phyloP scores from a whole-genome alignment of 2,113 vertebrate species.

The Deroptyus accipitrinus region DNA sequence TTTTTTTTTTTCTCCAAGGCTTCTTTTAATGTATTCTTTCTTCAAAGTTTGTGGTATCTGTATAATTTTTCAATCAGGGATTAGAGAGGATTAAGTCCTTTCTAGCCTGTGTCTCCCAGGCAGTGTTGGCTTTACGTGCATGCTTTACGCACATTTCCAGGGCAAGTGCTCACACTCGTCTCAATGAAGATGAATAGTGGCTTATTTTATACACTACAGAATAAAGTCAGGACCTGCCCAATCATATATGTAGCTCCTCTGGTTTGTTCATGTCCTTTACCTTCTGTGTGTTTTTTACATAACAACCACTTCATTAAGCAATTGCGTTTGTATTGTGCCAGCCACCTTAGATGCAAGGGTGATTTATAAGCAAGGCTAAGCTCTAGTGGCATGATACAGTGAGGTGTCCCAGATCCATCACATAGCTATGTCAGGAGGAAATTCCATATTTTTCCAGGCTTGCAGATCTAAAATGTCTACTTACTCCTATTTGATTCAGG shows the following conservation, averaged over 20 bases:
- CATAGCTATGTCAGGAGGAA: not conserved
- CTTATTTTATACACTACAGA: not conserved
- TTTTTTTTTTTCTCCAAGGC: not conserved
- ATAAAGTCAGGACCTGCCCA: not conserved
- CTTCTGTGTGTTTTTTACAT: not conserved
- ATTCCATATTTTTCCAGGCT: not conserved
- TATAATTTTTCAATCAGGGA: constrained; percentile 45
- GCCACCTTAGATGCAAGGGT: not conserved
- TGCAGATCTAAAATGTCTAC: not conserved
- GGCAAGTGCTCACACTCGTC: not conserved
- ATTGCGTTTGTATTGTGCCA: not conserved
- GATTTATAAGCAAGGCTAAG: not conserved
- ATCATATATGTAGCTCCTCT: not conserved
- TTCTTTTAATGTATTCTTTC: constrained; percentile 45
- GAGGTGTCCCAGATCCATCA: not conserved
- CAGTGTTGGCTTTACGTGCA: not conserved
- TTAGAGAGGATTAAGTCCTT: constrained; percentile 52
- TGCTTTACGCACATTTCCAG: not conserved
- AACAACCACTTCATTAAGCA: not conserved
- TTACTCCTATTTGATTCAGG: not conserved
- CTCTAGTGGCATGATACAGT: not conserved
- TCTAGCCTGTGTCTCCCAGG: not conserved
- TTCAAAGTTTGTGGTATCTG: constrained; percentile 51
- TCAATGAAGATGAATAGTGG: not conserved
- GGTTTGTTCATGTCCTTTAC: not conserved